Evolutionary conservation across 2,113 vertebrate species (phyloP).

Genomic region (Zosterops borbonicus): DNA sequence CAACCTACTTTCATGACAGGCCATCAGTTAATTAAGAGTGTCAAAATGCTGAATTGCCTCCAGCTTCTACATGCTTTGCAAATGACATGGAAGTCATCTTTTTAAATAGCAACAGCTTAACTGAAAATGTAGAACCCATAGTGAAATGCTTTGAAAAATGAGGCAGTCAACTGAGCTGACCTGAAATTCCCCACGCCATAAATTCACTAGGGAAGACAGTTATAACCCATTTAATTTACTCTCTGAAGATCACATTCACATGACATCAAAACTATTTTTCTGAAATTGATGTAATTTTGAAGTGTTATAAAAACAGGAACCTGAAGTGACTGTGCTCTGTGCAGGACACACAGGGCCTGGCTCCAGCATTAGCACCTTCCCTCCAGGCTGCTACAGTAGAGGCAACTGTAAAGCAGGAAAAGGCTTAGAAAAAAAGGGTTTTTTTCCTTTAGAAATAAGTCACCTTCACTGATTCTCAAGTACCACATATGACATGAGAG

Average conservation of each 20-base stretch:
- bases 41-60: constrained; percentile 57
- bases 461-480: neutral
- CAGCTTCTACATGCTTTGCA: constrained; percentile 39
- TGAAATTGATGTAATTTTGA: neutral
- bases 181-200: neutral
- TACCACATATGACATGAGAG: neutral
- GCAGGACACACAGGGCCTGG: neutral
- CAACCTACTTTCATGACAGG: constrained; percentile 39
- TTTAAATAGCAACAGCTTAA: constrained; percentile 50
- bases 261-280: neutral
- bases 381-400: neutral
- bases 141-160: constrained; percentile 12
- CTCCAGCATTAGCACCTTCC: neutral
- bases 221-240: constrained; percentile 6
- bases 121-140: neutral
- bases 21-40: constrained; percentile 57
- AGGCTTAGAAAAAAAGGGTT: neutral
- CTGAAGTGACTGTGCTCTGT: neutral
- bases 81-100: constrained; percentile 43
- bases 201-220: neutral
- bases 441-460: neutral
- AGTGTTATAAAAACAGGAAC: neutral
- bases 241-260: neutral
- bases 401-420: neutral
- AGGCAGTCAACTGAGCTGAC: neutral